Evolutionary conservation across 2,113 vertebrate species (phyloP), one percentile per base, ranked within the genome.

Genomic region (Pomatorhinus ruficollis): DNA sequence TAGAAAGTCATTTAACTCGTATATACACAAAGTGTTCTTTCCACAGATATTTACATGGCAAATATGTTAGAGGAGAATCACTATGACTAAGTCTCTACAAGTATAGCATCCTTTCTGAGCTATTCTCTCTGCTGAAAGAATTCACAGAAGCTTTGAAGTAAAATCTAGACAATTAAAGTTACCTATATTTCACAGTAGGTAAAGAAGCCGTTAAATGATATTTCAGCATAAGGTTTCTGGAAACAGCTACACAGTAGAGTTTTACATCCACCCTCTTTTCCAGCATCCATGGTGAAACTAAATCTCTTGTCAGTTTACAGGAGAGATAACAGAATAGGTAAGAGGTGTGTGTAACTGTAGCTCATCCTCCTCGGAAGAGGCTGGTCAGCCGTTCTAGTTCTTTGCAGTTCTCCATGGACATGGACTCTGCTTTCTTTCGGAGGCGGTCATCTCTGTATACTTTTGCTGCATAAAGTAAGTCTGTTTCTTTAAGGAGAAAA

Each of bases 341-440:
- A 80, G 79, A 35, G 79, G 82, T 42, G 21, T 9, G 66, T 68
- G 12, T 54, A 66, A 44, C 3, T 40, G 53, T 24, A 57, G 80
- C 88, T 99, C 98, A 99, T 97, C 98, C 99, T 31, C 98, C 99
- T 94, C 99, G 98, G 95, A 99, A 99, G 83, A 99, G 97, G 93
- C 98, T 98, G 84, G 99, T 99, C 97, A 99, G 97, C 97, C 99
- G 98, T 90, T 99, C 99, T 52, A 99, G 90, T 89, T 99, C 99
- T 97, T 98, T 99, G 97, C 99, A 99, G 98, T 99, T 99, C 69
- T 99, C 99, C 99, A 99, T 99, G 93, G 98, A 98, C 98, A 99
- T 98, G 63, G 99, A 98, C 31, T 99, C 99, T 6, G 99, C 99
- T 97, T 99, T 99, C 97, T 98, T 98, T 83, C 98, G 98, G 88